Evolutionary conservation across 2,113 vertebrate species (phyloP), one percentile per base, ranked within the genome.

Genomic region (Dicentrarchus labrax): DNA sequence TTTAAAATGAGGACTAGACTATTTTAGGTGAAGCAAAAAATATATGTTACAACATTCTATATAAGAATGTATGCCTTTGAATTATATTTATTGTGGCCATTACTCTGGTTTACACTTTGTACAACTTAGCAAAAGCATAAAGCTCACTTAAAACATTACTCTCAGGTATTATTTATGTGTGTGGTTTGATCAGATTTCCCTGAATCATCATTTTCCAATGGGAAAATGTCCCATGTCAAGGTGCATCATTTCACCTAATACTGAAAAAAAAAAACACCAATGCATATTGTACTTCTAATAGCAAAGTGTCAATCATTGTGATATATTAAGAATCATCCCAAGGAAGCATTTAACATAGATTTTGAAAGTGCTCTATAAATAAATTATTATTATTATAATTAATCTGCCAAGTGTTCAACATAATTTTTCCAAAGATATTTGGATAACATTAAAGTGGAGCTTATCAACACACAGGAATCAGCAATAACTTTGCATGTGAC

Each of bases 401-500:
- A 30, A 47, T 82, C 53, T 50, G 59, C 19, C 75, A 85, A 51
- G 10, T 53, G 69, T 16, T 83, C 6, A 53, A 21, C 22, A 71
- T 78, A 1, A 39, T 69, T 74, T 66, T 76, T 68, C 69, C 24
- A 78, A 15, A 82, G 64, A 36, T 67, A 51, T 87, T 72, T 76
- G 57, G 53, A 88, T 87, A 81, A 48, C 43, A 74, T 38, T 77
- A 72, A 65, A 60, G 41, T 56, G 75, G 22, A 73, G 41, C 71
- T 89, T 78, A 87, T 83, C 82, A 74, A 78, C 78, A 84, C 61
- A 50, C 5, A 85, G 56, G 41, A 72, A 59, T 81, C 54, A 86
- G 71, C 82, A 88, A 80, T 79, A 57, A 45, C 84, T 91, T 78
- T 83, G 50, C 75, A 82, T 91, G 79, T 65, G 79, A 59, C 71